A percentile compares a stretch with the other conserved stretches of the same genome.
Conservation (phyloP, 2,797 vertebrate genomes). For the Orestias chungarensis region DNA sequence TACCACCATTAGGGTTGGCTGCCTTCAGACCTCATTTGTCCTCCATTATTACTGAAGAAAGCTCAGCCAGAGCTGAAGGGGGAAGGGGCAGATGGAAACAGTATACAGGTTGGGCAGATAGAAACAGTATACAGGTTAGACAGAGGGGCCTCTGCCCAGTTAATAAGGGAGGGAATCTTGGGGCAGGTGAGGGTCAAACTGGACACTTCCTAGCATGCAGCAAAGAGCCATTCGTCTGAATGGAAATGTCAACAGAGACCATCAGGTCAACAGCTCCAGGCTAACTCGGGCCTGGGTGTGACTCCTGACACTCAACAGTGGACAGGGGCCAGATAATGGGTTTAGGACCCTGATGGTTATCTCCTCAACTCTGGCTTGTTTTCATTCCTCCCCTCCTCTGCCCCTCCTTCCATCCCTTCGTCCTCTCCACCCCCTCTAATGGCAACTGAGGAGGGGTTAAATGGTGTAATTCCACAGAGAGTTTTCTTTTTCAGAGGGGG, state of each 20-base stretch:
- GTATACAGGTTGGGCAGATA: constrained; percentile 68
- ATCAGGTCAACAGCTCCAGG: constrained; percentile 79
- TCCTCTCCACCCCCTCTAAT: constrained; percentile 51
- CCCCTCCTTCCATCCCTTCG: constrained; percentile 38
- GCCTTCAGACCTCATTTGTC: constrained; percentile 74
- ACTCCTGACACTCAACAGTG: constrained; percentile 79
- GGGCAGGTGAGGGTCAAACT: constrained; percentile 82
- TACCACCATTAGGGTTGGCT: constrained; percentile 57
- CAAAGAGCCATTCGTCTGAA: constrained; percentile 81
- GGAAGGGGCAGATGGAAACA: constrained; percentile 31
- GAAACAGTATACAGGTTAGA: constrained; percentile 70
- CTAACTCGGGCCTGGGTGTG: constrained; percentile 80
- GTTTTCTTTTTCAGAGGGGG: constrained; percentile 26
- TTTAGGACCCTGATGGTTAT: constrained; percentile 85
- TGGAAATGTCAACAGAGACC: constrained; percentile 78
- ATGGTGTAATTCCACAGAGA: constrained; percentile 70
- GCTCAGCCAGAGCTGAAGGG: constrained; percentile 46
- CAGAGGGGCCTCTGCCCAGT: constrained; percentile 60
- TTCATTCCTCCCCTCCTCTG: constrained; percentile 71
- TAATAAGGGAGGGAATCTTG: constrained; percentile 70
- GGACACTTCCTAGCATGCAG: constrained; percentile 82
- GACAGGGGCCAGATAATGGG: constrained; percentile 81
- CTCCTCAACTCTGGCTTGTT: constrained; percentile 80
- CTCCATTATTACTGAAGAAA: constrained; percentile 68
- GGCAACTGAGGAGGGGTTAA: constrained; percentile 77